These are phyloP conservation scores for Brachirus orientalis DNA, from an alignment of 2,113 vertebrate genomes.

Conservation along the genomic window DNA sequence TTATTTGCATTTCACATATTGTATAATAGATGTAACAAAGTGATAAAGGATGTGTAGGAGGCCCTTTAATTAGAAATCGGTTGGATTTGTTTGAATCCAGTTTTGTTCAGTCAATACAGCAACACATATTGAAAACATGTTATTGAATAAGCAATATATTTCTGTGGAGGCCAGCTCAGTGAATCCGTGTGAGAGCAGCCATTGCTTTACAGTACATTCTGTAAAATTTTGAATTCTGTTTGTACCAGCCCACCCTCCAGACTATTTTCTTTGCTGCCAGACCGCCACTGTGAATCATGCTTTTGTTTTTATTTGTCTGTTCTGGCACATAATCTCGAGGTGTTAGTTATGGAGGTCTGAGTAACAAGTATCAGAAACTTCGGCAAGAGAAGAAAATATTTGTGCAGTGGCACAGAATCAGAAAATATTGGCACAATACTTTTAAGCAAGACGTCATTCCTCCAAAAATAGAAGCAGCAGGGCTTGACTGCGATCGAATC, in stretches of 20 bases:
- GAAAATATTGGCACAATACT: neutral
- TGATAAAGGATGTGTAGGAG: slow-evolving; percentile 27
- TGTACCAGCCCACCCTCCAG: slow-evolving; percentile 36
- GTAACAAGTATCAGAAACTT: slow-evolving; percentile 35
- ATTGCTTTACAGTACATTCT: slow-evolving; percentile 30
- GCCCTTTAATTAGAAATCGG: slow-evolving; percentile 33
- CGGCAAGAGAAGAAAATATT: slow-evolving; percentile 21
- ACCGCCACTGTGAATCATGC: slow-evolving; percentile 52
- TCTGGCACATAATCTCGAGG: slow-evolving; percentile 40
- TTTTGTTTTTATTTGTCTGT: slow-evolving; percentile 48
- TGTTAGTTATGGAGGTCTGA: slow-evolving; percentile 35
- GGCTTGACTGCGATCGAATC: neutral
- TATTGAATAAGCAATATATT: slow-evolving; percentile 53
- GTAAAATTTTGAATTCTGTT: slow-evolving; percentile 55
- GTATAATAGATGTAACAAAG: slow-evolving; percentile 16
- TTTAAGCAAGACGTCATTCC: neutral
- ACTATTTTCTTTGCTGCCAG: slow-evolving; percentile 47
- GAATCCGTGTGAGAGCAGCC: slow-evolving; percentile 47
- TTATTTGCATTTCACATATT: slow-evolving; percentile 9
- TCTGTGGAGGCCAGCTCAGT: slow-evolving; percentile 35
- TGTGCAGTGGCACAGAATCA: neutral
- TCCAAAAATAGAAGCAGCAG: neutral
- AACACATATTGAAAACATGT: slow-evolving; percentile 51
- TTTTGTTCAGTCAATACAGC: slow-evolving; percentile 47
- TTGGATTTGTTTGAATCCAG: slow-evolving; percentile 35